Percentiles rank a stretch among this genome's conserved stretches.
Conservation (phyloP, 2,888 invertebrate genomes). For the Hartigia nigra region DNA sequence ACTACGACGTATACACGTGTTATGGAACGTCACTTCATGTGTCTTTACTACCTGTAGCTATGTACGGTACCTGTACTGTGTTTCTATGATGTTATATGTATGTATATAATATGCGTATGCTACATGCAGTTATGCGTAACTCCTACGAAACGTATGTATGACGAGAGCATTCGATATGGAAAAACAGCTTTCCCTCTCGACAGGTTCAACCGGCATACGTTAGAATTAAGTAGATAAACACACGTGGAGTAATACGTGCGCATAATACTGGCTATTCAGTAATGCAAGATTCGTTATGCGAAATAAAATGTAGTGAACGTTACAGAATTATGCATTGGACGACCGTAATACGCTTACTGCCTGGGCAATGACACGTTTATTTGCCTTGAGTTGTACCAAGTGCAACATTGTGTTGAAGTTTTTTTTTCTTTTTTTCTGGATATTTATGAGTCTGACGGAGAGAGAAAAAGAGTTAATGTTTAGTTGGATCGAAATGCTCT, state of each 20-base stretch:
- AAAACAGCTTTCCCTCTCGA: conserved; percentile 64
- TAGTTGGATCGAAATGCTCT: not conserved
- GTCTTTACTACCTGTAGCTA: not conserved
- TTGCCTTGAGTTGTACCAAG: not conserved
- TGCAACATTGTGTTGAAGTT: not conserved
- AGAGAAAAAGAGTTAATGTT: not conserved
- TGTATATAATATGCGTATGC: not conserved
- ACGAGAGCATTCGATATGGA: conserved; percentile 56
- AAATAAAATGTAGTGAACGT: conserved; percentile 45
- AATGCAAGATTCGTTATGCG: conserved; percentile 28
- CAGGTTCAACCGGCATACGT: conserved; percentile 56
- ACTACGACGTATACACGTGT: not conserved
- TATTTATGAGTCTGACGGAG: not conserved
- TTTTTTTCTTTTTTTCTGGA: not conserved
- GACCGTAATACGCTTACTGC: not conserved
- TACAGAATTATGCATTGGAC: conserved; percentile 12
- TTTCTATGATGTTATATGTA: not conserved
- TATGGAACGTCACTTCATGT: not conserved
- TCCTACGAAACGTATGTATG: conserved; percentile 48
- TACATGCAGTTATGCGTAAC: conserved; percentile 33
- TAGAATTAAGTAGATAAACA: conserved; percentile 62
- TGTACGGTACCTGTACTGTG: not conserved
- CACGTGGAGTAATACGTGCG: conserved; percentile 52
- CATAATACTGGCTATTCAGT: conserved; percentile 32
- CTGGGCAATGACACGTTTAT: not conserved